Percentiles rank a stretch among this genome's conserved stretches.
Evolutionary conservation across 2,797 vertebrate species (phyloP).

Genomic region (Strix occidentalis): DNA sequence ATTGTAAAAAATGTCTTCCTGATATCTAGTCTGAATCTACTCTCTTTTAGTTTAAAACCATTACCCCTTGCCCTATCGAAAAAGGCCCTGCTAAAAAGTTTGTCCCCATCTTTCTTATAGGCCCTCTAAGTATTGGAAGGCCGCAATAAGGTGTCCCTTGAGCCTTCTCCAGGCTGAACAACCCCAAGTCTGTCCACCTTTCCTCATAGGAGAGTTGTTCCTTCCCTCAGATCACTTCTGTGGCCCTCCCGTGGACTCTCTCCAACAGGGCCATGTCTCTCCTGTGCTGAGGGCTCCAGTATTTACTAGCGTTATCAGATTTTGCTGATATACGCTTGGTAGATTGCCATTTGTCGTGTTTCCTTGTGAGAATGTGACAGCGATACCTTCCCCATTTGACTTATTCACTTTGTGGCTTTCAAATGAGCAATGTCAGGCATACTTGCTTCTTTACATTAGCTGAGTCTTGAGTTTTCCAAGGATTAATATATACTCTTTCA

Average conservation of each 20-base stretch:
- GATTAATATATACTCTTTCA: neutral
- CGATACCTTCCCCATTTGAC: neutral
- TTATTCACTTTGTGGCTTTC: neutral
- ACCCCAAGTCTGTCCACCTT: neutral
- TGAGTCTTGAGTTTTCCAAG: conserved; percentile 4
- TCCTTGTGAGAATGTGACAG: neutral
- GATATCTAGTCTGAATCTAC: neutral
- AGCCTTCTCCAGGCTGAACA: neutral
- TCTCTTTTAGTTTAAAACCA: neutral
- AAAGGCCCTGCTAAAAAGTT: neutral
- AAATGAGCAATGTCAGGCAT: neutral
- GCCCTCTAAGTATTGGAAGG: neutral
- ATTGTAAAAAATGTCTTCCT: neutral
- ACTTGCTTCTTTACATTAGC: neutral
- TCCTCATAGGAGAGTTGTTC: neutral
- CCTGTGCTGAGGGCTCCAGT: neutral
- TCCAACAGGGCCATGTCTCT: neutral
- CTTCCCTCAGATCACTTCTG: neutral
- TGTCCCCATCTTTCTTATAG: neutral
- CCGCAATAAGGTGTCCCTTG: neutral
- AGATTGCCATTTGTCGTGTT: neutral
- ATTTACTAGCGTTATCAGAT: neutral
- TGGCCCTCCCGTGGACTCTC: neutral
- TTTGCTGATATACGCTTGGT: neutral
- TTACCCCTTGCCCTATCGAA: neutral